Conservation (phyloP, 2,888 invertebrate species). For the Hedychridium roseum region DNA sequence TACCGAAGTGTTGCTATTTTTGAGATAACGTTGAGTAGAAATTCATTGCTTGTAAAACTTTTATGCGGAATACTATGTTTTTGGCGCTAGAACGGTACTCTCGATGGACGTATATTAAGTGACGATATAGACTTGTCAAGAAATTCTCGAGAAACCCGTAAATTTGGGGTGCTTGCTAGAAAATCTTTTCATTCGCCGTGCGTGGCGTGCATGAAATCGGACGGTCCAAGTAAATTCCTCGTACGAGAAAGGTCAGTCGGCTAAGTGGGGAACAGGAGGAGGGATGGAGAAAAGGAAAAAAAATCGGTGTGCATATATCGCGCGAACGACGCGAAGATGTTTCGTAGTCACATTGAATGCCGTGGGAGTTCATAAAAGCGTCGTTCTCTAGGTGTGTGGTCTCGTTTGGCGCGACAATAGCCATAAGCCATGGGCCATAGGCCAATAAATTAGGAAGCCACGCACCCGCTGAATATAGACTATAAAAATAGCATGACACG, state of each 20-base stretch:
- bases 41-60: too few species aligned
- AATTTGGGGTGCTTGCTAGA: too few species aligned
- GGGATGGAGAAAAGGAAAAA: slow-evolving; percentile 9
- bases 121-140: too few species aligned
- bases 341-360: slow-evolving; percentile 41
- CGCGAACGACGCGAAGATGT: slow-evolving; percentile 20
- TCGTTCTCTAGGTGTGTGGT: slow-evolving; percentile 46
- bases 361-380: slow-evolving; percentile 50
- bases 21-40: too few species aligned
- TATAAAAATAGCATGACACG: slow-evolving; percentile 46
- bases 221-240: not conserved
- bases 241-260: not conserved
- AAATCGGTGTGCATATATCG: slow-evolving; percentile 9
- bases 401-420: slow-evolving; percentile 34
- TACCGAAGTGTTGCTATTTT: too few species aligned
- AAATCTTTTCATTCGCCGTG: too few species aligned
- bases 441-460: slow-evolving; percentile 52
- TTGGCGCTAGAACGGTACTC: too few species aligned
- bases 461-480: slow-evolving; percentile 1
- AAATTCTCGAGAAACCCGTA: too few species aligned
- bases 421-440: slow-evolving; percentile 1
- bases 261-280: slow-evolving; percentile 13
- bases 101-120: too few species aligned
- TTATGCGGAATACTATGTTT: too few species aligned
- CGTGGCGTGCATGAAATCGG: too few species aligned